A percentile compares a stretch with the other conserved stretches of the same genome.
phyloP scores from a whole-genome alignment of 2,888 invertebrate species.

The Amphipyra tragopoginis region DNA sequence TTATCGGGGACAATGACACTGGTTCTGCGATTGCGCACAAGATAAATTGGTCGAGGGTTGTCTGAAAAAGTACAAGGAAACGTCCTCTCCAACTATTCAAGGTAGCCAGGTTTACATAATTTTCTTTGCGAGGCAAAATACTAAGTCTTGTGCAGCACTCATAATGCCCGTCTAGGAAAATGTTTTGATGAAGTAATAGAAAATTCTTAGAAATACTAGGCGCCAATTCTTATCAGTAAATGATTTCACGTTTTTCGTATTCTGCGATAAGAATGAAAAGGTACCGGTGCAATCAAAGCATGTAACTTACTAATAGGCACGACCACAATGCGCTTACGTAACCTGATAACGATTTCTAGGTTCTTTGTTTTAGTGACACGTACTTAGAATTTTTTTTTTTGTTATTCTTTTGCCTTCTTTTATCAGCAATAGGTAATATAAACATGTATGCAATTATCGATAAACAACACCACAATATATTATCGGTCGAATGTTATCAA shows the following conservation, averaged over 20 bases:
- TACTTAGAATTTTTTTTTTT: conserved; percentile 9
- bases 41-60: no score
- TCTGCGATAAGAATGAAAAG: conserved; percentile 32
- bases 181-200: neutral
- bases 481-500: no score
- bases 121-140: no score
- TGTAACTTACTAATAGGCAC: conserved; percentile 40
- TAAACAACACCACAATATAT: no score
- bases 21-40: no score
- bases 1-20: no score
- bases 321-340: conserved; percentile 30
- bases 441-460: no score
- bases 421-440: conserved; percentile 5
- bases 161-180: neutral
- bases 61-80: no score
- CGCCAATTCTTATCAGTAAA: conserved; percentile 44
- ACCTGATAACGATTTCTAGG: conserved; percentile 40
- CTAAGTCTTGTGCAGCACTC: neutral
- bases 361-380: conserved; percentile 33
- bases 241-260: conserved; percentile 26
- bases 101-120: no score
- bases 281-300: conserved; percentile 36
- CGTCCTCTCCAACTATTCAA: no score
- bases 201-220: conserved; percentile 1
- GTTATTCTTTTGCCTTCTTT: neutral